Evolutionary conservation across 2,888 invertebrate species (phyloP).

Genomic region (Pseudococcus jackbeardsleyi): DNA sequence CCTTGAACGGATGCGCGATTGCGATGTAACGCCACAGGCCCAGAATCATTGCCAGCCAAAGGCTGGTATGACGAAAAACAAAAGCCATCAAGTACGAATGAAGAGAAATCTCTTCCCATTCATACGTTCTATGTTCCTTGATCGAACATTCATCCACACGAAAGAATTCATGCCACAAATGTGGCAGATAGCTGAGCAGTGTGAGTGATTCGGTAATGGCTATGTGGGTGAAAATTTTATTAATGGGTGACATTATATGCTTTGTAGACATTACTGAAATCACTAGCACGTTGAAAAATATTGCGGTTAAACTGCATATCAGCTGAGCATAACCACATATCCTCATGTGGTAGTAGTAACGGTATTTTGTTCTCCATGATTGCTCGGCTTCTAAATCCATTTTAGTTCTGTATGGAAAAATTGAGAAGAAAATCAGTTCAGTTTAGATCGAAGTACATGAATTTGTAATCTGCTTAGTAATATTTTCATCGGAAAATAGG

Average conservation of each 20-base stretch:
- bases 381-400: too few species aligned
- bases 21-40: not conserved
- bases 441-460: too few species aligned
- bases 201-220: not conserved
- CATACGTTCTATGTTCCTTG: not conserved
- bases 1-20: not conserved
- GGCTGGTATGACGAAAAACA: not conserved
- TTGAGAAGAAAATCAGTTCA: too few species aligned
- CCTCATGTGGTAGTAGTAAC: too few species aligned
- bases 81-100: not conserved
- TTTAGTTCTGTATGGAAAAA: too few species aligned
- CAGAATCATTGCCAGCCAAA: not conserved
- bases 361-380: too few species aligned
- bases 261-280: not conserved
- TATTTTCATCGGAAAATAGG: too few species aligned
- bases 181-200: not conserved
- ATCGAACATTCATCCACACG: not conserved
- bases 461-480: too few species aligned
- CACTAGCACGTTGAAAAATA: not conserved
- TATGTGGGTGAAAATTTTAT: not conserved
- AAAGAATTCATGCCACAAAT: not conserved
- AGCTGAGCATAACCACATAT: too few species aligned
- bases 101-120: not conserved
- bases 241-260: not conserved
- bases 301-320: not conserved